Base-by-base conservation (phyloP, 2,113 vertebrate species). In the Edolisoma coerulescens region DNA sequence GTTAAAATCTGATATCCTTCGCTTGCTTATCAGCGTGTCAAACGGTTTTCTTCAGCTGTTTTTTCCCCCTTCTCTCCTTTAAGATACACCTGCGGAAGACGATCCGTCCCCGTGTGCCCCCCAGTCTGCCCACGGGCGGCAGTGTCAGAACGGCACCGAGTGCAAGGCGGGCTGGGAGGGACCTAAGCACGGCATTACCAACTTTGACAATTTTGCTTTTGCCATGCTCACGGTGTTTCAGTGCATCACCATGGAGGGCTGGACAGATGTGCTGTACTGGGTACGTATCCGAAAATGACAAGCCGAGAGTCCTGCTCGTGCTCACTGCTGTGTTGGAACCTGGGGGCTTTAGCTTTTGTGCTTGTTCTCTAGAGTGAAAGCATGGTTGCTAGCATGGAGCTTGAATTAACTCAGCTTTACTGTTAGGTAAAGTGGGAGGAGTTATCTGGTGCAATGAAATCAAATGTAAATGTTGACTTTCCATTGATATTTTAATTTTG, bases 191-290 rank as follows among this genome's bases (percentile, higher is more conserved):
- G 99, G 99, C 97, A 99, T 99, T 92, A 99, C 99, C 52, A 99
- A 99, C 98, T 99, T 99, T 21, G 99, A 99, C 98, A 99, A 99
- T 90, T 99, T 99, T 80, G 99, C 99, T 89, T 99, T 99, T 84
- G 99, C 99, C 97, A 99, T 99, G 99, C 95, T 99, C 90, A 99
- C 99, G 0, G 99, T 99, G 93, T 99, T 99, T 96, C 99, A 99
- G 97, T 99, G 99, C 97, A 99, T 99, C 98, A 99, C 99, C 33
- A 99, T 99, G 99, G 99, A 99, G 95, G 99, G 99, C 92, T 99
- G 99, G 99, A 99, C 99, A 0, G 99, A 99, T 7, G 99, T 99
- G 28, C 98, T 99, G 2, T 99, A 99, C 98, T 99, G 99, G 99
- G 99, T 99, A 98, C 95, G 99, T 98, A 98, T 97, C 94, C 41